Conservation (phyloP, 64 coral and sea anemone genomes). For the Stylophora pistillata region DNA sequence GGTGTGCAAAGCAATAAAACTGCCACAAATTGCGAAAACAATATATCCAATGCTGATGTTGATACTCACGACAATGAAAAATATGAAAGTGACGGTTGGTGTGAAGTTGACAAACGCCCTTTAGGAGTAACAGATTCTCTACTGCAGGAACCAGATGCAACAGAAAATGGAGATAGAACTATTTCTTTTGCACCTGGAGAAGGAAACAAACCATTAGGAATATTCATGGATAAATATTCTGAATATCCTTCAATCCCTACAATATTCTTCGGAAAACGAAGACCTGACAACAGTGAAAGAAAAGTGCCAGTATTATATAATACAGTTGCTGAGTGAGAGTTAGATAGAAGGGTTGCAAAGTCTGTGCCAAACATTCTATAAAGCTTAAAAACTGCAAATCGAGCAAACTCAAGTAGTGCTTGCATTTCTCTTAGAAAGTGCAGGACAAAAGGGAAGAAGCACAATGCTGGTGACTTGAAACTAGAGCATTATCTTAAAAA, state of each 20-base stretch:
- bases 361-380: conserved; percentile 28
- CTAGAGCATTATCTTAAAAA: conserved; percentile 44
- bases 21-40: conserved; percentile 6
- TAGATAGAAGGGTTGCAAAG: conserved; percentile 37
- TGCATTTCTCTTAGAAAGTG: conserved; percentile 54
- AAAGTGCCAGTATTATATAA: too few species aligned
- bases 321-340: conserved; percentile 1
- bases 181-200: conserved; percentile 44
- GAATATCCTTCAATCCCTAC: too few species aligned
- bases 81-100: conserved; percentile 18
- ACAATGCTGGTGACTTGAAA: conserved; percentile 54
- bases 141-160: background rate
- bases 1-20: conserved; percentile 2
- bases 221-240: conserved; percentile 64
- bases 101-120: conserved; percentile 40
- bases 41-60: conserved; percentile 5
- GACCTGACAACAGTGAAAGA: too few species aligned
- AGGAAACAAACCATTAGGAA: conserved; percentile 36
- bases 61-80: background rate
- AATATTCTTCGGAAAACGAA: too few species aligned
- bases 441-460: conserved; percentile 63
- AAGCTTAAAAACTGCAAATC: conserved; percentile 32
- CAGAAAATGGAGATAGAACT: conserved; percentile 24
- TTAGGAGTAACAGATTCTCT: conserved; percentile 11
- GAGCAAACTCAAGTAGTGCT: conserved; percentile 38